Evolutionary conservation across 1,140 invertebrate species (phyloP), one percentile per base, ranked within the genome.

Genomic region (Myzus persicae): DNA sequence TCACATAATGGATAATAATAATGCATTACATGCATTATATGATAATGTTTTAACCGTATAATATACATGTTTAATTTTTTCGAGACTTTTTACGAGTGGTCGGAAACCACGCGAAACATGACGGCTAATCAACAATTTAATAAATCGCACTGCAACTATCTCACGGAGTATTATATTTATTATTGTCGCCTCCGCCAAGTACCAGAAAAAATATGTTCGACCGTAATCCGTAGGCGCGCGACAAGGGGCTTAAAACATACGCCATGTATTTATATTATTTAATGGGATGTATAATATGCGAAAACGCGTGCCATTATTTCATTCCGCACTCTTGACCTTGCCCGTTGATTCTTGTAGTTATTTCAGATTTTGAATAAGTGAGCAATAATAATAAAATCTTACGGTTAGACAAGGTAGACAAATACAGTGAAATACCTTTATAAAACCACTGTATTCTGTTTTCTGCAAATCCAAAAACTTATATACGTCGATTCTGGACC

Each of bases 291-390:
- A 85, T 24, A 85, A 84, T 40, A 84, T 42, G 44, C 59, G 18
- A 67, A 51, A 44, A n/a, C n/a, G 90, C 90, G 67, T 46, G n/a
- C 31, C n/a, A 91, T n/a, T 38, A 76, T 91, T 91, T 91, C 46
- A 42, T 54, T 67, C 22, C 8, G 46, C 54, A 91, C 59, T 76
- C 40, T 91, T 82, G 90, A 91, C 90, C 90, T 91, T 91, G 67
- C 24, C 42, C 8, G 22, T 48, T 91, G 42, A 91, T 44, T 38
- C 67, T 20, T 42, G 44, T 51, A 51, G 87, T 46, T 88, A 88
- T 88, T 88, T 88, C 9, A 2, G 59, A 67, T n/a, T 67, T 67
- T 2, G 59, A 18, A 67, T 67, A n/a, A 31, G n/a, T n/a, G 59
- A 67, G 31, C 31, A n/a, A 67, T n/a, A 67, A 67, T 14, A 67